Percentiles rank a stretch among this genome's conserved stretches.
Conservation (phyloP, 2,113 vertebrate species). For the Cromileptes altivelis region DNA sequence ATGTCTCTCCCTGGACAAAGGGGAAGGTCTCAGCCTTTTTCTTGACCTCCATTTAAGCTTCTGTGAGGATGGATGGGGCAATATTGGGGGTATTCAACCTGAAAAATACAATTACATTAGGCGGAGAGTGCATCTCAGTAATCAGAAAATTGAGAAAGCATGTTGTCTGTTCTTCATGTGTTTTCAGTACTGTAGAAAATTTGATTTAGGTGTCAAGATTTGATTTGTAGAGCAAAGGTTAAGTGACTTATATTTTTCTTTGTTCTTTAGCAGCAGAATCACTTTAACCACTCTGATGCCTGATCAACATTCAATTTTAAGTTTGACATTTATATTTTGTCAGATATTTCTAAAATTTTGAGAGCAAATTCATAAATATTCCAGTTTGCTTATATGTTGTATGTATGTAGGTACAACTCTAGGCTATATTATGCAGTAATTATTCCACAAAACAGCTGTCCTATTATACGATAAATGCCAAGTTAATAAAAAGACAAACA, state of each 20-base stretch:
- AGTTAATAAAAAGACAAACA: not conserved
- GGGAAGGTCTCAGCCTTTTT: not conserved
- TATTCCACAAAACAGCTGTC: too few relatives aligned
- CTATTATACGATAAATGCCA: not conserved
- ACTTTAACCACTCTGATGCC: too few relatives aligned
- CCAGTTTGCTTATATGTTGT: too few relatives aligned
- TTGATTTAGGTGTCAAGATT: constrained; percentile 21
- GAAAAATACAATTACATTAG: constrained; percentile 42
- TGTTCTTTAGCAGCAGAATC: not conserved
- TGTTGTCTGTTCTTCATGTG: not conserved
- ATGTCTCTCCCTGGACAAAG: constrained; percentile 50
- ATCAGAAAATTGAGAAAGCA: constrained; percentile 18
- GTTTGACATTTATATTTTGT: not conserved
- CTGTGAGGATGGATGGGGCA: constrained; percentile 14
- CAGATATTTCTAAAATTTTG: not conserved
- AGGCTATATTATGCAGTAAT: not conserved
- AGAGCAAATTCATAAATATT: too few relatives aligned
- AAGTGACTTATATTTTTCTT: not conserved
- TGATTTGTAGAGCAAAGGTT: not conserved
- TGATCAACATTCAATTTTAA: not conserved
- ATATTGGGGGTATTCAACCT: constrained; percentile 17
- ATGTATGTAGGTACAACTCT: too few relatives aligned
- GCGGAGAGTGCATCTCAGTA: constrained; percentile 1
- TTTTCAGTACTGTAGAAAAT: not conserved
- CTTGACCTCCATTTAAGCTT: constrained; percentile 25